Base-by-base conservation (phyloP, 2,797 vertebrate species). In the Diceros bicornis region DNA sequence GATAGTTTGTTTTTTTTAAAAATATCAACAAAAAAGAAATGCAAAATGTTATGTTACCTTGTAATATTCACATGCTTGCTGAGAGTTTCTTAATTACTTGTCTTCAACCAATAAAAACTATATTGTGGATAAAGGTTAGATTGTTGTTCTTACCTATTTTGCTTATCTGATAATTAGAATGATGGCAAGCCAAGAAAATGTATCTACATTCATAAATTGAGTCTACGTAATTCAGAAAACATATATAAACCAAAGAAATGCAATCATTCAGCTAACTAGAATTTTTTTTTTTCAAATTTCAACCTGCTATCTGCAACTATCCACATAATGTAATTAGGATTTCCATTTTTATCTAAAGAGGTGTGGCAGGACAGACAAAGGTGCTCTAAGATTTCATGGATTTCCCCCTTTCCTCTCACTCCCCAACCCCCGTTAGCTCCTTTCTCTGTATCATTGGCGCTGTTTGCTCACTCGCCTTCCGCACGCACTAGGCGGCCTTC, bases 261-360 rank as follows among this genome's bases (percentile, higher is more conserved):
- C 23, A 93, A 64, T 69, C 79, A 93, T 79, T 92, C 50, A 61
- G 75, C 32, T 90, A 96, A 66, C 62, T 27, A 77, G 75, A 89
- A 17, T 83, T 13, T 61, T 21, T 85, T 41, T 16, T 71, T 77
- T 89, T 68, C 16, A 59, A 83, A 94, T 71, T 91, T 95, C 82
- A 57, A 69, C 17, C 14, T 17, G 44, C 12, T 68, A 72, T 84
- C 37, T 52, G 18, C 18, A 74, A 52, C 81, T 61, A 91, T 17
- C 25, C 17, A 89, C 12, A 7, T 59, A 83, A 83, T 68, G 23
- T 68, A 71, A 93, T 66, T 84, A 75, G 83, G 57, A 47, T 96
- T 92, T 79, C 52, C 50, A 44, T 41, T 96, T 95, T 83, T 55
- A 78, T 68, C 55, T 82, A 34, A 59, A 90, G 77, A 91, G 41